Evolutionary conservation across 2,888 invertebrate genomes (phyloP).

Genomic region (Eilema caniola): DNA sequence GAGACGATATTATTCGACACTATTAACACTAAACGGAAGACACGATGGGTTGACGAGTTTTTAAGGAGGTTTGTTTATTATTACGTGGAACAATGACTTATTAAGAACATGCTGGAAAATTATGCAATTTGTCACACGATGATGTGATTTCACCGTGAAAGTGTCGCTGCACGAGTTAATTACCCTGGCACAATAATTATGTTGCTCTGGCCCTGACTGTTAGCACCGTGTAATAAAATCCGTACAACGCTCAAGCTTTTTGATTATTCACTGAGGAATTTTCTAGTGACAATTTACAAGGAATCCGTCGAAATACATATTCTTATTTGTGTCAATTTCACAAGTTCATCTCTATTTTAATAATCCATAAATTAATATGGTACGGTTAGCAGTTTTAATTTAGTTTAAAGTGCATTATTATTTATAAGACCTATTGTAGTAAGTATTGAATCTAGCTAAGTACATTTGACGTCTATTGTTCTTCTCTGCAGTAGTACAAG

Average conservation of each 20-base stretch:
- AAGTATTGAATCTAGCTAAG: slow-evolving; percentile 30
- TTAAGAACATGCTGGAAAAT: slow-evolving; percentile 62
- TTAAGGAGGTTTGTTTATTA: slow-evolving; percentile 31
- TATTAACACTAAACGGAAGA: slow-evolving; percentile 40
- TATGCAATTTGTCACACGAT: slow-evolving; percentile 72
- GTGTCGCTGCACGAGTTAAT: slow-evolving; percentile 63
- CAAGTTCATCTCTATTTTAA: slow-evolving; percentile 62
- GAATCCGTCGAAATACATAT: slow-evolving; percentile 45
- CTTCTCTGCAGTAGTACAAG: slow-evolving; percentile 58
- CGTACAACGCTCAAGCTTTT: slow-evolving; percentile 54
- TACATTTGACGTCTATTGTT: slow-evolving; percentile 53
- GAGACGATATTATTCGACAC: slow-evolving; percentile 29
- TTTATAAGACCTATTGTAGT: slow-evolving; percentile 1
- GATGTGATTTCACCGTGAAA: slow-evolving; percentile 70
- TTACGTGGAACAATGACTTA: slow-evolving; percentile 63
- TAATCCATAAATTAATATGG: not conserved
- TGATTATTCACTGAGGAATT: slow-evolving; percentile 48
- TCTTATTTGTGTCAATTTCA: slow-evolving; percentile 61
- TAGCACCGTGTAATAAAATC: slow-evolving; percentile 48
- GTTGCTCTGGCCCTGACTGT: slow-evolving; percentile 49
- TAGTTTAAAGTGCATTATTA: not conserved
- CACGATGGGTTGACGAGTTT: slow-evolving; percentile 29
- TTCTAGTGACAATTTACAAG: slow-evolving; percentile 49
- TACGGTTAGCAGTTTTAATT: not conserved
- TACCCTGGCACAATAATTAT: slow-evolving; percentile 57